A percentile compares a stretch with the other conserved stretches of the same genome.
phyloP scores from a whole-genome alignment of 2,888 invertebrate species.

The Acronicta psi region DNA sequence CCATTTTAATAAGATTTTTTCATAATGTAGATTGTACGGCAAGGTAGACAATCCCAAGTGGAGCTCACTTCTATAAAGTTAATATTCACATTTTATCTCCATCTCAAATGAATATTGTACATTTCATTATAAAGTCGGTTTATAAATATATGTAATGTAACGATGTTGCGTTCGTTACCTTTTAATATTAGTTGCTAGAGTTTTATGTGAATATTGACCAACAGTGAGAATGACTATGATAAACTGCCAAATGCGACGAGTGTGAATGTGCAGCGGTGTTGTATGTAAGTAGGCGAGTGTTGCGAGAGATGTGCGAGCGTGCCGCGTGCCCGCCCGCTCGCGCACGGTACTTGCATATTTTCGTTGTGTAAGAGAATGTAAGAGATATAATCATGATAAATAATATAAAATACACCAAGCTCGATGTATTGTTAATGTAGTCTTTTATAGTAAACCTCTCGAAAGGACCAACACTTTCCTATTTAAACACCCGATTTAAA shows the following conservation, averaged over 20 bases:
- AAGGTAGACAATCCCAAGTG: conserved; percentile 77
- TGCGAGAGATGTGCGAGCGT: conserved; percentile 11
- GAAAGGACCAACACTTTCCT: conserved; percentile 74
- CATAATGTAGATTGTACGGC: conserved; percentile 82
- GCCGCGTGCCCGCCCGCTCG: conserved; percentile 53
- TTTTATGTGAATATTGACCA: conserved; percentile 83
- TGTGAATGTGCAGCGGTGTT: conserved; percentile 53
- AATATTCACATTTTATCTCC: conserved; percentile 80
- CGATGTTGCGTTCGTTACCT: conserved; percentile 61
- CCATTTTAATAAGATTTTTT: conserved; percentile 87
- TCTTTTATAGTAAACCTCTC: conserved; percentile 78
- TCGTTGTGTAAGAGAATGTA: conserved; percentile 82
- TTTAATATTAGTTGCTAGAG: conserved; percentile 66
- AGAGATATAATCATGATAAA: conserved; percentile 84
- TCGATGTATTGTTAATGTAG: conserved; percentile 75
- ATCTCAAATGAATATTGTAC: conserved; percentile 62
- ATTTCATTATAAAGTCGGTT: conserved; percentile 60
- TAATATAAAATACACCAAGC: conserved; percentile 84
- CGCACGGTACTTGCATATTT: conserved; percentile 72
- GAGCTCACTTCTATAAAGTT: conserved; percentile 75
- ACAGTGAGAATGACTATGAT: conserved; percentile 75
- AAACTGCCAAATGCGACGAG: conserved; percentile 86
- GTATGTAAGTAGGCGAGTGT: conserved; percentile 48
- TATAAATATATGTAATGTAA: conserved; percentile 31
- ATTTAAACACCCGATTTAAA: conserved; percentile 65